Evolutionary conservation across 37 sponge, comb jelly and placozoan genomes (phyloP).

Genomic region (Cliona cf. orientalis): DNA sequence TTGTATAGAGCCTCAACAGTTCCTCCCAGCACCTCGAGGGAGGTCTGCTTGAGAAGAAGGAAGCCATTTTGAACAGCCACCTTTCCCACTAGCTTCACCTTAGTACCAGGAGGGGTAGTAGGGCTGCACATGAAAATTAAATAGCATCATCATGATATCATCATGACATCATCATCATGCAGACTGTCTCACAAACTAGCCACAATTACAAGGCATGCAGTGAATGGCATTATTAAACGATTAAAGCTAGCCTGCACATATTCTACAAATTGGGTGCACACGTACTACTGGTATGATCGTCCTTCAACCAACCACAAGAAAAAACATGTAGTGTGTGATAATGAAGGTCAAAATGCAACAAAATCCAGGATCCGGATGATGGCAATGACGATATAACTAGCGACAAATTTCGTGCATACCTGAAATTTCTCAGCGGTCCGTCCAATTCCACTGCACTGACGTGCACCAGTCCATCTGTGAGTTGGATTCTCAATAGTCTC

Average conservation of each 20-base stretch:
- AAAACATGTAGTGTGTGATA: no score
- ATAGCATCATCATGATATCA: neutral
- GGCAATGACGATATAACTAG: no score
- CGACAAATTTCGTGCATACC: constrained; percentile 20
- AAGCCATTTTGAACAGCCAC: constrained; percentile 64
- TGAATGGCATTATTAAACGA: no score
- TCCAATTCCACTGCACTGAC: constrained; percentile 66
- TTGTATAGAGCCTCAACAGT: constrained; percentile 58
- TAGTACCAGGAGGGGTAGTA: constrained; percentile 75
- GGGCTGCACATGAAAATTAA: constrained; percentile 28
- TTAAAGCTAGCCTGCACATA: no score
- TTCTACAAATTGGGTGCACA: neutral
- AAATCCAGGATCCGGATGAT: no score
- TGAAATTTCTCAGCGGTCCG: constrained; percentile 35
- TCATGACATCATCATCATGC: neutral
- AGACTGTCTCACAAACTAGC: no score
- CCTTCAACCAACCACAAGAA: neutral
- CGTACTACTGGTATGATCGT: neutral
- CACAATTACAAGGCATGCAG: no score
- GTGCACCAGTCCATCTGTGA: constrained; percentile 74
- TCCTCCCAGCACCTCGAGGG: constrained; percentile 55
- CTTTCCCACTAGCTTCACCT: constrained; percentile 45
- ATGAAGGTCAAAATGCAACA: no score
- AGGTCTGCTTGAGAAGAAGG: constrained; percentile 47
- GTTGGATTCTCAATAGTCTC: constrained; percentile 59